Evolutionary conservation across 2,113 vertebrate genomes (phyloP).

Genomic region (Neodon shergylaensis): DNA sequence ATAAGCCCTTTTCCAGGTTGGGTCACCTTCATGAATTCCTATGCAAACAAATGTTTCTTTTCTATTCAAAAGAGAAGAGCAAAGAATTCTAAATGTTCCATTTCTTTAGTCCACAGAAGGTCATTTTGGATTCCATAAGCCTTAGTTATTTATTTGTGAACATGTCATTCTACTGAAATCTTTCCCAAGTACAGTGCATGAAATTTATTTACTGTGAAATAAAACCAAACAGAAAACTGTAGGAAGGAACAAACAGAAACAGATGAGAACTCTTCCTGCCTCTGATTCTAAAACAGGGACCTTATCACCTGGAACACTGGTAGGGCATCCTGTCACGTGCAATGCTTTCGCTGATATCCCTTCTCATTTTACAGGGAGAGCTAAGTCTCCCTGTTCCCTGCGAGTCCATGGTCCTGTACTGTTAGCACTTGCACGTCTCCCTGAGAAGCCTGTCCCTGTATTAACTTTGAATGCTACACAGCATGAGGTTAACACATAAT

Average conservation of each 20-base stretch:
- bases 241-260: background rate
- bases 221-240: background rate
- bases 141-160: background rate
- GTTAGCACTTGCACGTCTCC: background rate
- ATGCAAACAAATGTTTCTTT: conserved; percentile 95
- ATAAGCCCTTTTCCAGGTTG: conserved; percentile 92
- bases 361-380: conserved; percentile 14
- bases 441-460: background rate
- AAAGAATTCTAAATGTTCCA: conserved; percentile 16
- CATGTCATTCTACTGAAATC: conserved; percentile 42
- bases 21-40: conserved; percentile 94
- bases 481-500: background rate
- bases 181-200: background rate
- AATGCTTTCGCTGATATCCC: background rate
- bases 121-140: conserved; percentile 1
- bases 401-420: background rate
- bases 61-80: conserved; percentile 83
- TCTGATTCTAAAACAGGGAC: background rate
- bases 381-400: background rate
- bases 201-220: conserved; percentile 24
- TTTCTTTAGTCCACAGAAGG: background rate
- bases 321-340: background rate
- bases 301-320: background rate
- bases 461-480: background rate
- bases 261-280: background rate